Evolutionary conservation across 2,113 vertebrate genomes (phyloP).

Genomic region (Theristicus caerulescens): DNA sequence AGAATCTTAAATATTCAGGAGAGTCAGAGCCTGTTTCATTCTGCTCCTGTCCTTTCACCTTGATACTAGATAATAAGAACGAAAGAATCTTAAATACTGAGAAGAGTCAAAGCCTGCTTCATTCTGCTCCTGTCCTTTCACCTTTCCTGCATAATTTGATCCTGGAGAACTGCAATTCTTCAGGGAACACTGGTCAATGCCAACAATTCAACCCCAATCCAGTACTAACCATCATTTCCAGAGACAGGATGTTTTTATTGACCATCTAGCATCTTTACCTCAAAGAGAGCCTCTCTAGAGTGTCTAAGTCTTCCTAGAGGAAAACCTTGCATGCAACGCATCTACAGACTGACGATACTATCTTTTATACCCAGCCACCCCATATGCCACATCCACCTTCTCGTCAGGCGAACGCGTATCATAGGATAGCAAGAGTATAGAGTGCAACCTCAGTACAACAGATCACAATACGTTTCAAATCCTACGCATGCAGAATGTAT

Average conservation of each 20-base stretch:
- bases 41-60: neutral
- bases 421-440: fast-evolving
- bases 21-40: neutral
- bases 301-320: neutral
- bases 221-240: neutral
- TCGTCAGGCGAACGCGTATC: fast-evolving
- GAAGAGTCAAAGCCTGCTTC: neutral
- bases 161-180: neutral
- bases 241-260: neutral
- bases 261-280: neutral
- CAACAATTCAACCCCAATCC: neutral
- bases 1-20: neutral
- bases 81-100: too few relatives aligned
- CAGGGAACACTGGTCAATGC: neutral
- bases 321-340: neutral
- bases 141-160: neutral
- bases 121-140: neutral
- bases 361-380: neutral
- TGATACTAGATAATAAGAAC: neutral
- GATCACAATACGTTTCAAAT: neutral
- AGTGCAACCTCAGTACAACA: neutral
- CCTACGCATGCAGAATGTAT: fast-evolving
- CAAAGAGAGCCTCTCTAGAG: neutral
- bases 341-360: neutral
- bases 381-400: neutral